phyloP scores from a whole-genome alignment of 2,797 vertebrate genomes.

The Bradypodion pumilum region DNA sequence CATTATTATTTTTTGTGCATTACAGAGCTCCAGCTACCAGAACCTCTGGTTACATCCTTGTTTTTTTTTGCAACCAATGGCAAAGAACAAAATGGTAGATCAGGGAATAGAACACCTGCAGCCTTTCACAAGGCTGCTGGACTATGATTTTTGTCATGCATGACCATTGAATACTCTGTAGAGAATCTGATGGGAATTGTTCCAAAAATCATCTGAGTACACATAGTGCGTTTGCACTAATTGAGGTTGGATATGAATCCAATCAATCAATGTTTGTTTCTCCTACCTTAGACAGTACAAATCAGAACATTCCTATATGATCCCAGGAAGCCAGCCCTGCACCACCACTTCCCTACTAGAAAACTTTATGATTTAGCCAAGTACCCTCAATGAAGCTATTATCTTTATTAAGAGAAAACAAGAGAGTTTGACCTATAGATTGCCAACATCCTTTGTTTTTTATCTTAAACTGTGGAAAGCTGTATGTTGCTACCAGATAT shows the following conservation, averaged over 20 bases:
- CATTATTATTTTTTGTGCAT: background rate
- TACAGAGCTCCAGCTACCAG: background rate
- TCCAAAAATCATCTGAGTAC: background rate
- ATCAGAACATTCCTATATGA: too few relatives aligned
- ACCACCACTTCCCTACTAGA: too few relatives aligned
- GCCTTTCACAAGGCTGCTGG: too few relatives aligned
- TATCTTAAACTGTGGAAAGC: background rate
- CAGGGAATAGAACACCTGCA: background rate
- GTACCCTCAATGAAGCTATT: too few relatives aligned
- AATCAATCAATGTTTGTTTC: too few relatives aligned
- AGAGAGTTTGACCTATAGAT: background rate
- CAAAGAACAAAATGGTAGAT: background rate
- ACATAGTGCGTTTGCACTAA: too few relatives aligned
- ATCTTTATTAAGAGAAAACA: background rate
- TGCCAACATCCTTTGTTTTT: background rate
- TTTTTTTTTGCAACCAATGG: background rate
- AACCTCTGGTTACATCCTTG: background rate
- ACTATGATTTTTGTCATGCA: too few relatives aligned
- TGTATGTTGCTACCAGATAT: background rate
- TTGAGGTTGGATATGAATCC: too few relatives aligned
- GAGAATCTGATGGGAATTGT: background rate
- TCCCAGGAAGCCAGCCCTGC: too few relatives aligned
- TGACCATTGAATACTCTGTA: too few relatives aligned
- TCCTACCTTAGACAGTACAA: too few relatives aligned
- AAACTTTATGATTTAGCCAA: too few relatives aligned